Percentiles rank a stretch among this genome's conserved stretches.
Conservation (phyloP, 2,888 invertebrate species). For the Scaptomyza parva region DNA sequence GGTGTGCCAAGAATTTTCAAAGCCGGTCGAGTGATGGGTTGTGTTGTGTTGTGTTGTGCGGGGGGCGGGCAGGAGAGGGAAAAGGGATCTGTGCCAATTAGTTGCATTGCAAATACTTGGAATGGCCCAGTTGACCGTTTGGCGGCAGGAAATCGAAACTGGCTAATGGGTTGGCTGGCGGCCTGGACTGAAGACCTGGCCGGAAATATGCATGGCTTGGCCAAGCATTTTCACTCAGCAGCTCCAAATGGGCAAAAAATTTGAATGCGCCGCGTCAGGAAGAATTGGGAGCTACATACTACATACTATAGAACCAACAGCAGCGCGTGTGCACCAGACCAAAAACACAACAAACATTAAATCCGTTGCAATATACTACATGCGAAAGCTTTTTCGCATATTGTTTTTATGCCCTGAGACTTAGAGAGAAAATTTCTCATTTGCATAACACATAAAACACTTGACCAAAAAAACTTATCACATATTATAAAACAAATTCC, state of each 20-base stretch:
- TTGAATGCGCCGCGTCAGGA: slow-evolving; percentile 74
- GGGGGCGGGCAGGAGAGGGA: slow-evolving; percentile 26
- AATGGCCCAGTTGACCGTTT: slow-evolving; percentile 26
- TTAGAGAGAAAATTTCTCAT: too few relatives aligned
- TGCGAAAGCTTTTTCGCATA: slow-evolving; percentile 15
- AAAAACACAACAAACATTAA: slow-evolving; percentile 57
- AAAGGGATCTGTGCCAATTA: slow-evolving; percentile 59
- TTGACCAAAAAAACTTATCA: too few relatives aligned
- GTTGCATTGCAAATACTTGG: slow-evolving; percentile 71
- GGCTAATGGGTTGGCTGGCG: slow-evolving; percentile 52
- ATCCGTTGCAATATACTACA: slow-evolving; percentile 59
- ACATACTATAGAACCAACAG: slow-evolving; percentile 13
- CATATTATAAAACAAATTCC: too few relatives aligned
- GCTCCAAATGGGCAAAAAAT: slow-evolving; percentile 67
- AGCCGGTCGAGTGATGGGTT: slow-evolving; percentile 5
- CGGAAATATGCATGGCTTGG: slow-evolving; percentile 79
- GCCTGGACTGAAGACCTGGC: slow-evolving; percentile 42
- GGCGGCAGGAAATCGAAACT: slow-evolving; percentile 67
- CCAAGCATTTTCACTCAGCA: slow-evolving; percentile 54
- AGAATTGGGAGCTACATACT: slow-evolving; percentile 54
- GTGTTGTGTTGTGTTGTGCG: slow-evolving; percentile 4
- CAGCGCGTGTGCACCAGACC: slow-evolving; percentile 65
- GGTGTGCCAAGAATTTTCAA: slow-evolving; percentile 48
- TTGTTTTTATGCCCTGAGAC: slow-evolving; percentile 16
- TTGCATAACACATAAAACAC: too few relatives aligned